Evolutionary conservation across 2,797 vertebrate species (phyloP).

Genomic region (Eulemur rubriventer): DNA sequence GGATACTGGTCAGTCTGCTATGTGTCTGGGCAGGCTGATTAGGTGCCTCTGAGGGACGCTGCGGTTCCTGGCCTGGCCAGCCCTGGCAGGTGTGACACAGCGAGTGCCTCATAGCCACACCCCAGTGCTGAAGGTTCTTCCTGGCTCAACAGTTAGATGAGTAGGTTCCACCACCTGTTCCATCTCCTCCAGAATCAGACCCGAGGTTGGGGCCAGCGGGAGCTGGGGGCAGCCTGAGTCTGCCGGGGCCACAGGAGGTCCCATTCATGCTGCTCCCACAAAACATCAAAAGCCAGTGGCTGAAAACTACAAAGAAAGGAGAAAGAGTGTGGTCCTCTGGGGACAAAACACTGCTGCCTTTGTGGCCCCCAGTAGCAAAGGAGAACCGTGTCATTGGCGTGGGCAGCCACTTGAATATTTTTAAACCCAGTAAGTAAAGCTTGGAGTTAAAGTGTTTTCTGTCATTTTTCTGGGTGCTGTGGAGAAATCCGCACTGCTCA

Average conservation of each 20-base stretch:
- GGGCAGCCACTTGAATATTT: not conserved
- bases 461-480: not conserved
- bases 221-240: not conserved
- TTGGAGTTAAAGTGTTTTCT: not conserved
- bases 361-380: not conserved
- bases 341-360: not conserved
- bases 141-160: not conserved
- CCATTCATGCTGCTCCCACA: not conserved
- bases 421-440: not conserved
- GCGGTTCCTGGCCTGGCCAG: no score
- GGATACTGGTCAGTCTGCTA: not conserved
- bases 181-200: not conserved
- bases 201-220: rapidly evolving
- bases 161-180: not conserved
- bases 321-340: not conserved
- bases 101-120: rapidly evolving
- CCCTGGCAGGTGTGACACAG: not conserved
- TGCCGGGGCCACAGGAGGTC: not conserved
- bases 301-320: not conserved
- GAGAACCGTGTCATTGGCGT: not conserved
- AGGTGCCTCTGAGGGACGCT: rapidly evolving
- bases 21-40: not conserved
- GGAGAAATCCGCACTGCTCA: not conserved
- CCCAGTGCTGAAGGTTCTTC: not conserved
- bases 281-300: not conserved